phyloP scores from a whole-genome alignment of 1,140 invertebrate species.

The Cecropterus lyciades region DNA sequence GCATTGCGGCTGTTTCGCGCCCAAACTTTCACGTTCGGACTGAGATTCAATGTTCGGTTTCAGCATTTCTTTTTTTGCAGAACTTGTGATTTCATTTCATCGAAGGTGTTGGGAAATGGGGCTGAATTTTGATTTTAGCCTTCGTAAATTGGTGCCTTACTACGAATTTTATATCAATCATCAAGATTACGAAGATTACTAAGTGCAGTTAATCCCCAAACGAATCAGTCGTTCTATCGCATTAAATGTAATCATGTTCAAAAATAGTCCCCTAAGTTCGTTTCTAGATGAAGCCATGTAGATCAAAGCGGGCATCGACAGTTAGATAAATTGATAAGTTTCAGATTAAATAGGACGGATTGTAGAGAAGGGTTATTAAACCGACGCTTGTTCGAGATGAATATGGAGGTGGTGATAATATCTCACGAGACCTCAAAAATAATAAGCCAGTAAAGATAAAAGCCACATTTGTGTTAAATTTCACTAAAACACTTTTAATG shows the following conservation, averaged over 20 bases:
- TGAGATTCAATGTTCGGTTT: conserved; percentile 31
- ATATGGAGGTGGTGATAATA: conserved; percentile 29
- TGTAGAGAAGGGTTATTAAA: conserved; percentile 34
- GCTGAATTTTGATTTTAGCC: conserved; percentile 18
- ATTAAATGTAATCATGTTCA: conserved; percentile 10
- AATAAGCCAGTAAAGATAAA: conserved; percentile 25
- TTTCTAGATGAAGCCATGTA: conserved; percentile 49
- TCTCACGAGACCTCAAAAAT: conserved; percentile 24
- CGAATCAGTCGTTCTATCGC: not conserved
- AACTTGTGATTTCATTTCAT: conserved; percentile 36
- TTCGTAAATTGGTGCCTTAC: conserved; percentile 5
- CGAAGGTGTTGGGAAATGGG: conserved; percentile 31
- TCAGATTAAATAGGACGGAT: conserved; percentile 43
- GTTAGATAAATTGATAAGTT: conserved; percentile 53
- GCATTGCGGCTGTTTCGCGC: conserved; percentile 36
- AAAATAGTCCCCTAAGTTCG: conserved; percentile 45
- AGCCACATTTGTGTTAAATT: conserved; percentile 16
- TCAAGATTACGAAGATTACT: not conserved
- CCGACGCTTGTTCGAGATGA: conserved; percentile 24
- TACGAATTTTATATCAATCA: not conserved
- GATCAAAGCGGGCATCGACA: conserved; percentile 56
- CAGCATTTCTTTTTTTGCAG: conserved; percentile 27
- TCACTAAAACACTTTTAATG: conserved; percentile 29
- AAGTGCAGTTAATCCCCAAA: not conserved
- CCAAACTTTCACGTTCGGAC: conserved; percentile 36